Base-by-base conservation (phyloP, 2,888 invertebrate genomes). In the Apodemia mormo region DNA sequence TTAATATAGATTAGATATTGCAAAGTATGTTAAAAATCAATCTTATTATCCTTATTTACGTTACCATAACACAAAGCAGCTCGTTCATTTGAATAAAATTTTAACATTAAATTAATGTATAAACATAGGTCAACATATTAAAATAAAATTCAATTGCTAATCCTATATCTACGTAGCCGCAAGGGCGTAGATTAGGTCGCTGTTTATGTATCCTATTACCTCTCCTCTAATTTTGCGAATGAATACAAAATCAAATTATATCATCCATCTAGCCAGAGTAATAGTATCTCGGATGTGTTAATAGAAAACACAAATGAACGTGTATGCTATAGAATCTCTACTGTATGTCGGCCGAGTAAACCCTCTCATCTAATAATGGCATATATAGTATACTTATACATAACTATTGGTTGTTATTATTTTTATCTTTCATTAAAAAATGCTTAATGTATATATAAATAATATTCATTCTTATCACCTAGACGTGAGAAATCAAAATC, bases 261-360 rank as follows among this genome's bases (percentile, higher is more conserved):
- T 82, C 84, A 85, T 88, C 84, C 83, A 89, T 87, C 85, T 85
- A 87, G 84, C 81, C 77, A 77, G 79, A 81, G 82, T 86, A 87
- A 89, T 88, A 88, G 86, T 85, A 83, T 83, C 81, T 82, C 82
- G 83, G 85, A 85, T 83, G 87, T 81, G 86, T 87, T 90, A 88
- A 90, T 90, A 88, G 88, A 88, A 89, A 89, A 88, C 84, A 84
- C 84, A 88, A 88, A 49, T 49, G 49, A 45, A 88, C 85, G 85
- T 86, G 84, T 81, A 82, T 79, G 82, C 84, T 84, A 85, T 82
- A 77, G 82, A 81, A 80, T 78, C 8, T 49, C 64, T 52, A 54
- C 22, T 76, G 29, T 66, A 49, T 40, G 52, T 52, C 49, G 4
- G 14, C 14, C 49, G 3, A 14, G 49, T 49, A 49, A 49, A 49